These are phyloP conservation scores for Chrysodeixis includens DNA, from an alignment of 2,888 invertebrate genomes.

Conservation along the genomic window DNA sequence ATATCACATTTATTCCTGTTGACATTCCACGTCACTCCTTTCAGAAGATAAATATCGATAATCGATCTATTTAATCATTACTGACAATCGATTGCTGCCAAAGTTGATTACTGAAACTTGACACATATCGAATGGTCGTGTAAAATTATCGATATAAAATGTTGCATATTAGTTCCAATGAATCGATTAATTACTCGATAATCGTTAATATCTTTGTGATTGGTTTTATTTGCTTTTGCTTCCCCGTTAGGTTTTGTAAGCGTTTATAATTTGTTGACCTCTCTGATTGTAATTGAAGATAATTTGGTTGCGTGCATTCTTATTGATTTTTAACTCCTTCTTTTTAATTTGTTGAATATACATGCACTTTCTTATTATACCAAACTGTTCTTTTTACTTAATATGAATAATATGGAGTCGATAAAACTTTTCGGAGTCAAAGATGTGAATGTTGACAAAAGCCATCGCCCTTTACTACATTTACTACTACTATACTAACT, in stretches of 20 bases:
- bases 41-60: constrained; percentile 31
- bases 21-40: constrained; percentile 40
- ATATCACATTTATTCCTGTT: constrained; percentile 31
- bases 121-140: constrained; percentile 16
- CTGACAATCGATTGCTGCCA: constrained; percentile 44
- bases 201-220: not conserved
- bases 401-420: not conserved
- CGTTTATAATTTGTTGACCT: constrained; percentile 24
- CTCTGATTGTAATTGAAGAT: constrained; percentile 6
- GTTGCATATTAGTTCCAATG: not conserved
- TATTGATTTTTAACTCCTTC: not conserved
- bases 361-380: not conserved
- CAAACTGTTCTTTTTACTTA: not conserved
- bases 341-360: not conserved
- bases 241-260: not conserved
- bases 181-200: not conserved
- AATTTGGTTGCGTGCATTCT: not conserved
- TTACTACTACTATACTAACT: too few species aligned
- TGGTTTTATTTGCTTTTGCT: constrained; percentile 5
- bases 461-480: too few species aligned
- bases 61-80: constrained; percentile 30
- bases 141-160: not conserved
- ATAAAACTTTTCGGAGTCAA: not conserved
- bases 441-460: not conserved
- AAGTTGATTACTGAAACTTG: constrained; percentile 45